Evolutionary conservation across 2,888 invertebrate genomes (phyloP).

Genomic region (Zhuqinia jingwanae): DNA sequence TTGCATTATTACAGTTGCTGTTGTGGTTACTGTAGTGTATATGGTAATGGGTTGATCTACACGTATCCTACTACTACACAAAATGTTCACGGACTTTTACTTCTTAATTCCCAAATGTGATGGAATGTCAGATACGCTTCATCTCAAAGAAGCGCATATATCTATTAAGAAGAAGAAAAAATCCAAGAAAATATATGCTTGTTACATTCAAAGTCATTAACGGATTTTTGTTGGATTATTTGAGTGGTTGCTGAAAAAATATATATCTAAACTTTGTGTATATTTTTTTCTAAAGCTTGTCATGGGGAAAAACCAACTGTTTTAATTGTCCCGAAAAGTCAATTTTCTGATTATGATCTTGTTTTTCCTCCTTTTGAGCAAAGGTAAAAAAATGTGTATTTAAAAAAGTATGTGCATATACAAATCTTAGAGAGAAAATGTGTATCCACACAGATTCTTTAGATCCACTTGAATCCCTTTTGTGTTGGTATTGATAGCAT

Average conservation of each 20-base stretch:
- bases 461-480: too few relatives aligned
- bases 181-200: not conserved
- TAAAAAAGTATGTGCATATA: not conserved
- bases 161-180: not conserved
- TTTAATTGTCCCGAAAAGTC: slow-evolving; percentile 73
- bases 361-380: slow-evolving; percentile 11
- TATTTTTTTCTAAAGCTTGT: too few relatives aligned
- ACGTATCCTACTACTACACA: too few relatives aligned
- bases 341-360: slow-evolving; percentile 74
- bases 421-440: not conserved
- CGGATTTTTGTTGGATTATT: slow-evolving; percentile 18
- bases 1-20: too few relatives aligned
- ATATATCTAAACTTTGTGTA: slow-evolving; percentile 26
- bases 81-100: not conserved
- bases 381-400: not conserved
- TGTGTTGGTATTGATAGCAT: not conserved
- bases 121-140: slow-evolving; percentile 64
- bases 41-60: too few relatives aligned
- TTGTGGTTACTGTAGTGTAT: too few relatives aligned
- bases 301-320: slow-evolving; percentile 52
- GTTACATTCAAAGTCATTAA: slow-evolving; percentile 5
- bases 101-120: slow-evolving; percentile 25
- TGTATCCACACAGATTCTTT: not conserved
- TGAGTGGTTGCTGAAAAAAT: slow-evolving; percentile 3
- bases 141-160: slow-evolving; percentile 19